Evolutionary conservation across 64 coral and sea anemone genomes (phyloP).

Genomic region (Montipora efflorescens): DNA sequence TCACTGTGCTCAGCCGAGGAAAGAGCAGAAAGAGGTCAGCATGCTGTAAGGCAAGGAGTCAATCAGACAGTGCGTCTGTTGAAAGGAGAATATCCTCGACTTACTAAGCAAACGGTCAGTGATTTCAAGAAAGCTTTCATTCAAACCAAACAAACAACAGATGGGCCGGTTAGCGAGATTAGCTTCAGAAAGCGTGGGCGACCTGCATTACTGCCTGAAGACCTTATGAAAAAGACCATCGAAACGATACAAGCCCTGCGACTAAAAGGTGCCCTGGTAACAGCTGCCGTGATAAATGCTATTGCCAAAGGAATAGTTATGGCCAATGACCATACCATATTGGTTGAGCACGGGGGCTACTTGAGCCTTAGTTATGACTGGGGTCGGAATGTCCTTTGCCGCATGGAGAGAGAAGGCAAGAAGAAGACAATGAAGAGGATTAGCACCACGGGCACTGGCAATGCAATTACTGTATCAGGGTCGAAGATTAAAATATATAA

Average conservation of each 20-base stretch:
- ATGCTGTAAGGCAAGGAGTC: constrained; percentile 59
- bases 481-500: no score
- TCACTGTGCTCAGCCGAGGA: constrained; percentile 50
- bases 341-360: constrained; percentile 55
- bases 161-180: constrained; percentile 14
- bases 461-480: no score
- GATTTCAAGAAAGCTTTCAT: constrained; percentile 63
- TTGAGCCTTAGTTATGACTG: constrained; percentile 43
- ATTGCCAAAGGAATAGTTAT: constrained; percentile 23
- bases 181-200: not conserved
- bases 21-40: constrained; percentile 67
- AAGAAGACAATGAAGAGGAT: no score
- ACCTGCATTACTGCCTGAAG: constrained; percentile 50
- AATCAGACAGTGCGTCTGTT: constrained; percentile 31
- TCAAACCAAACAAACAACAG: constrained; percentile 28
- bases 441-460: no score
- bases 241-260: no score
- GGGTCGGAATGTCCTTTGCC: constrained; percentile 44
- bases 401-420: not conserved
- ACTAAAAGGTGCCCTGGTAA: not conserved
- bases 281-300: constrained; percentile 36
- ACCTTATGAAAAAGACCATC: not conserved
- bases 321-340: constrained; percentile 16
- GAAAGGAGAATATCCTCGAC: constrained; percentile 37
- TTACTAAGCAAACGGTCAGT: constrained; percentile 42